These are phyloP conservation scores for Leptarthrus brevirostris DNA, from an alignment of 2,888 invertebrate species.

Conservation along the genomic window DNA sequence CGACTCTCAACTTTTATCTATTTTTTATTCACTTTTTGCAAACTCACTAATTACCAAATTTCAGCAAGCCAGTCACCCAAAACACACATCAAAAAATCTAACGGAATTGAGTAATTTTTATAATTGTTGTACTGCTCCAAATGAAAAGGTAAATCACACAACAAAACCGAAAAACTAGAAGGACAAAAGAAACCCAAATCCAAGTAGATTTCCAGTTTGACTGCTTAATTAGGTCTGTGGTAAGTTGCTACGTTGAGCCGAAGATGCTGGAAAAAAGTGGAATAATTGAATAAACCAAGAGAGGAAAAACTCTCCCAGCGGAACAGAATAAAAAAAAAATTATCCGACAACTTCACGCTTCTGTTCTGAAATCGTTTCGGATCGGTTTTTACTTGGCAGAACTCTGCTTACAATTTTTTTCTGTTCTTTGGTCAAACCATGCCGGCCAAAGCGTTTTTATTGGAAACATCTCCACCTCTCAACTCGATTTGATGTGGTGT, in stretches of 20 bases:
- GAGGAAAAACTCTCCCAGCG: neutral
- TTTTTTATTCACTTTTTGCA: no score
- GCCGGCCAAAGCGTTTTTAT: neutral
- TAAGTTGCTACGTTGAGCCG: conserved; percentile 12
- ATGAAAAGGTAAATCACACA: neutral
- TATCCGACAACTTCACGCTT: conserved; percentile 49
- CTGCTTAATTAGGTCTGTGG: conserved; percentile 47
- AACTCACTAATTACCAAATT: no score
- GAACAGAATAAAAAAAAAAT: conserved; percentile 27
- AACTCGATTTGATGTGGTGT: conserved; percentile 46
- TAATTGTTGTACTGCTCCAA: neutral
- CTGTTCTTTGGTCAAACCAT: neutral
- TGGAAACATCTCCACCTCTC: conserved; percentile 13
- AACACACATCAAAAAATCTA: no score
- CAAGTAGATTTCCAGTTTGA: conserved; percentile 14
- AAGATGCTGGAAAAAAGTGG: conserved; percentile 5
- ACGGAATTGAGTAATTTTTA: no score
- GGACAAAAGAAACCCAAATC: neutral
- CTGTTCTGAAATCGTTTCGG: conserved; percentile 32
- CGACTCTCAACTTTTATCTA: no score
- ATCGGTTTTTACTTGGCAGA: conserved; percentile 15
- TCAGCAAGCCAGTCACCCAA: no score
- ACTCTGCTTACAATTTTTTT: neutral
- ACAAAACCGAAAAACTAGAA: neutral
- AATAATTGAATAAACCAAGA: conserved; percentile 17